phyloP scores from a whole-genome alignment of 2,113 vertebrate genomes.

The Platysteira castanea region DNA sequence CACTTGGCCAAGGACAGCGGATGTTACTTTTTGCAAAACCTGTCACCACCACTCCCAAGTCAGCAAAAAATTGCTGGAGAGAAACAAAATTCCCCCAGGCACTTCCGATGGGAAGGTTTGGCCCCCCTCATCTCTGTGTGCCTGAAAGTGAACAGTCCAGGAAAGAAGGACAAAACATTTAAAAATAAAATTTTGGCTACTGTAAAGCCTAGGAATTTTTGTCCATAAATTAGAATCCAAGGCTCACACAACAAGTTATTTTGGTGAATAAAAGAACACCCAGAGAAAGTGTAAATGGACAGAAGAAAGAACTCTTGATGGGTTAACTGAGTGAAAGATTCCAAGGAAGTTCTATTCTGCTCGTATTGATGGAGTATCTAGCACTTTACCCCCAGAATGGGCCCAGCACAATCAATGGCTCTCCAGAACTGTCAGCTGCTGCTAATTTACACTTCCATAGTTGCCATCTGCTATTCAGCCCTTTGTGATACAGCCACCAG shows the following conservation, averaged over 20 bases:
- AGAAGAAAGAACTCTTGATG: background rate
- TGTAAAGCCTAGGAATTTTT: background rate
- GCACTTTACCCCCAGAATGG: background rate
- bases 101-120: rapidly evolving
- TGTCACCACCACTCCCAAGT: background rate
- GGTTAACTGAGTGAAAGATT: background rate
- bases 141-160: background rate
- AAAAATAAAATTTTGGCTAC: background rate
- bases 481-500: constrained; percentile 17
- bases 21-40: background rate
- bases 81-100: background rate
- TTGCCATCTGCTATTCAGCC: constrained; percentile 52
- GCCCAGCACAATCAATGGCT: background rate
- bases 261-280: background rate
- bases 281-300: background rate
- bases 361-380: background rate
- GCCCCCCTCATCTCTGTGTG: background rate
- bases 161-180: background rate
- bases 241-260: background rate
- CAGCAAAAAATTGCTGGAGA: background rate
- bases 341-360: background rate
- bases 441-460: constrained; percentile 51
- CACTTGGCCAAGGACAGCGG: background rate
- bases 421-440: constrained; percentile 41
- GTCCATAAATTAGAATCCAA: background rate